Evolutionary conservation across 2,113 vertebrate species (phyloP), one percentile per base, ranked within the genome.

Genomic region (Ciconia boyciana): DNA sequence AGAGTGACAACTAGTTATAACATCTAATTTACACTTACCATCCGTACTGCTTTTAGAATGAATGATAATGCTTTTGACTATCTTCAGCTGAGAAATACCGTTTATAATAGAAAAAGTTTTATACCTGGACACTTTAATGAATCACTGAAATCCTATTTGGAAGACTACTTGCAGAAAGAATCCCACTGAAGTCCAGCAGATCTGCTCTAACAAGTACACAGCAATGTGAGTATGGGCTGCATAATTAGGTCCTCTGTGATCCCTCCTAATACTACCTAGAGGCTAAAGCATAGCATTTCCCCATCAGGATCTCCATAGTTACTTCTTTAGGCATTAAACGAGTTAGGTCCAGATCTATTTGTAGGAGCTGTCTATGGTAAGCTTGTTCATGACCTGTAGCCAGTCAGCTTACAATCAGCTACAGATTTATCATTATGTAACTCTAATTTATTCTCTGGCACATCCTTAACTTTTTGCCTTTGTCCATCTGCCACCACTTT

Each of bases 21-120:
- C 95, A 94, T 66, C 58, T 87, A 89, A 87, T 93, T 95, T 95
- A 60, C 43, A 60, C 62, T 88, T 90, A 87, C 25, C 65, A 91
- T 83, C 69, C 34, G 39, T 62, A 84, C 29, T 65, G 58, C 61
- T 93, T 84, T 87, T 89, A 72, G 52, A 92, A 91, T 72, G 65
- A 93, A 75, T 26, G 24, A 80, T 80, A 92, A 84, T 36, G 43
- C 49, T 89, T 91, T 93, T 83, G 57, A 87, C 65, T 68, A 91
- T 41, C 62, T 85, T 80, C 36, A 91, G 46, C 19, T 77, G 9
- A 93, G 74, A 95, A 91, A 89, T 51, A 85, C 6, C 2, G 1
- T 54, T 93, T 80, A 28, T 54, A 76, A 84, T 9, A 76, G 58
- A 79, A 93, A 93, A 72, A 48, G 52, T 81, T 90, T 85, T 57